These are phyloP conservation scores for Synanthedon vespiformis DNA, from an alignment of 2,888 invertebrate species.

Conservation along the genomic window DNA sequence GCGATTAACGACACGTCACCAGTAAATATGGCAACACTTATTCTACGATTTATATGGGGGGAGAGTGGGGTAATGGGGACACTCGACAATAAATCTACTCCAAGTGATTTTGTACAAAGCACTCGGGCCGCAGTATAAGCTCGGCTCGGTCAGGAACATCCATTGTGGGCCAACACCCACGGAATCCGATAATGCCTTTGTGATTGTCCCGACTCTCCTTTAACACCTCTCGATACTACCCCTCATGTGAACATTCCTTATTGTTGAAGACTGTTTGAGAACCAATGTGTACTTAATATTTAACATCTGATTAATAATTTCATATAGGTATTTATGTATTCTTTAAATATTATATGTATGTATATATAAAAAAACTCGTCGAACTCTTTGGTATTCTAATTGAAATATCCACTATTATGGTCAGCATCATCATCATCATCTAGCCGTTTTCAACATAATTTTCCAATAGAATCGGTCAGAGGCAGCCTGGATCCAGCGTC, in stretches of 20 bases:
- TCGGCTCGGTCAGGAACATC: conserved; percentile 57
- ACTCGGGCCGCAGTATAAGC: conserved; percentile 60
- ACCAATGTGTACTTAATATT: too few relatives aligned
- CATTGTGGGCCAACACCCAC: conserved; percentile 55
- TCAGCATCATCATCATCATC: too few relatives aligned
- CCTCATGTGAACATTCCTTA: conserved; percentile 11
- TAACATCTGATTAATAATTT: too few relatives aligned
- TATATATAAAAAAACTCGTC: too few relatives aligned
- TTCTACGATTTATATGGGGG: conserved; percentile 62
- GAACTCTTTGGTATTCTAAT: too few relatives aligned
- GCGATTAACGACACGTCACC: conserved; percentile 66
- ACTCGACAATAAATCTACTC: conserved; percentile 59
- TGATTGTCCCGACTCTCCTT: conserved; percentile 65
- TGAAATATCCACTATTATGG: too few relatives aligned
- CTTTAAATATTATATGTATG: too few relatives aligned
- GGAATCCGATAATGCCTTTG: conserved; percentile 67
- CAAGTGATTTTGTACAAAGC: conserved; percentile 69
- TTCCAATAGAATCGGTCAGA: too few relatives aligned
- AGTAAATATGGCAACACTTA: conserved; percentile 69
- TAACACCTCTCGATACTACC: conserved; percentile 50
- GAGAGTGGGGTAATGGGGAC: conserved; percentile 56
- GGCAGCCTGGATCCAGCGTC: too few relatives aligned
- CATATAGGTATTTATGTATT: too few relatives aligned
- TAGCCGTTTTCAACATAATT: too few relatives aligned
- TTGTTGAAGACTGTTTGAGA: background rate